Percentiles rank a stretch among this genome's conserved stretches.
These are phyloP conservation scores for Argya squamiceps DNA, from an alignment of 2,797 vertebrate species.

Conservation along the genomic window DNA sequence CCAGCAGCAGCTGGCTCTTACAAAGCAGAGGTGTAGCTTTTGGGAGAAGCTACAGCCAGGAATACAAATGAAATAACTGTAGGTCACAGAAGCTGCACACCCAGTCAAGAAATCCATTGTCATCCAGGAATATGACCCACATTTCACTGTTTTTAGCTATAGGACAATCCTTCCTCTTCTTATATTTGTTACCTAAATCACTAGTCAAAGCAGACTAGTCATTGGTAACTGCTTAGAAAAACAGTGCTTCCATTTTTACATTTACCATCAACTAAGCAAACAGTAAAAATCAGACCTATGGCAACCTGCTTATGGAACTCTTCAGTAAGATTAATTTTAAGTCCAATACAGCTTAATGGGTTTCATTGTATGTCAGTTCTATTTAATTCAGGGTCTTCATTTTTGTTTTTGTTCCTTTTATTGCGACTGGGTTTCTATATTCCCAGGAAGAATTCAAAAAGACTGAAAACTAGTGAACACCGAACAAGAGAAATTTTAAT, in stretches of 20 bases:
- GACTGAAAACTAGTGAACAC: background rate
- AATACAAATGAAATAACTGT: background rate
- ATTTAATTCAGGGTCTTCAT: background rate
- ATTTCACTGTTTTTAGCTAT: background rate
- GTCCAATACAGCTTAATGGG: background rate
- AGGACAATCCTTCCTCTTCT: background rate
- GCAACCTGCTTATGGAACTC: background rate
- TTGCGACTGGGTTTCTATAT: background rate
- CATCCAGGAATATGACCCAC: background rate
- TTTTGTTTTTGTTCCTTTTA: background rate
- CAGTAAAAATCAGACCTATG: background rate
- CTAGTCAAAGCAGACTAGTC: background rate
- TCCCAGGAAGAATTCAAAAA: background rate
- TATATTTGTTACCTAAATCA: background rate
- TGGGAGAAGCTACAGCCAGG: background rate
- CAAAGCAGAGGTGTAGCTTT: background rate
- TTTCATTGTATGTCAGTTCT: background rate
- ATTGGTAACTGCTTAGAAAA: background rate
- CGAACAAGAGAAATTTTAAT: background rate
- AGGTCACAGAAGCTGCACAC: background rate
- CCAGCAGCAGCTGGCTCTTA: background rate
- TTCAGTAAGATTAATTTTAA: background rate
- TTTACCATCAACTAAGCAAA: background rate
- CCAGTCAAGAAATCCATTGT: background rate
- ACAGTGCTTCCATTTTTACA: background rate